Evolutionary conservation across 2,113 vertebrate genomes (phyloP), one percentile per base, ranked within the genome.

Genomic region (Tor tambroides): DNA sequence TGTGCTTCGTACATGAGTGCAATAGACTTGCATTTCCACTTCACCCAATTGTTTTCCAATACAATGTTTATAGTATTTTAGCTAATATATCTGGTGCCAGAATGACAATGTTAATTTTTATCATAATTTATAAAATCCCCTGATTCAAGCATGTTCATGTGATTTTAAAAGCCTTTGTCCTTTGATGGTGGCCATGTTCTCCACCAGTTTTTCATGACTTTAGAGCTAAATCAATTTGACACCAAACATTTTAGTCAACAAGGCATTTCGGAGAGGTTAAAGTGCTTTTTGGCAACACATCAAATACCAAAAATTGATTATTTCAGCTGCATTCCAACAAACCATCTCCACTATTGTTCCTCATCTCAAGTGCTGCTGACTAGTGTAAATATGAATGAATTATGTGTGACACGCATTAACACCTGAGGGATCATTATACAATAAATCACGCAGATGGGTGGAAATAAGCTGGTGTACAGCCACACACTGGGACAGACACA

Each of bases 321-420:
- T 26, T 61, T 80, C 77, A 85, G 85, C 77, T 63, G 78, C 72
- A 87, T 89, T 87, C 85, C 38, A 30, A 41, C 38, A 26, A 89
- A 35, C 15, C 85, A 80, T 41, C 41, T 38, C 49, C 21, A 79
- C 43, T n/a, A n/a, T n/a, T 43, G n/a, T 89, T 89, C 65, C 72
- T 83, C 79, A 81, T 78, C 46, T 77, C 72, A 51, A 51, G 72
- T 79, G 83, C 72, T 87, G 82, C 77, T 82, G 86, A 85, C 83
- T 87, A 46, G 86, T 79, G 77, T 87, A 82, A 85, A 89, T 82
- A 84, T 85, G 83, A 78, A 82, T 83, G 79, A 89, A 87, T 89
- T 85, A 87, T 85, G 77, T 14, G 30, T 61, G 83, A 89, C 72
- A 65, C 69, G 59, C 51, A 71, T 87, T 87, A 85, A 72, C 79